Percentiles rank a stretch among this genome's conserved stretches.
phyloP scores from a whole-genome alignment of 2,888 invertebrate genomes.

The Lamellibrachia columna region DNA sequence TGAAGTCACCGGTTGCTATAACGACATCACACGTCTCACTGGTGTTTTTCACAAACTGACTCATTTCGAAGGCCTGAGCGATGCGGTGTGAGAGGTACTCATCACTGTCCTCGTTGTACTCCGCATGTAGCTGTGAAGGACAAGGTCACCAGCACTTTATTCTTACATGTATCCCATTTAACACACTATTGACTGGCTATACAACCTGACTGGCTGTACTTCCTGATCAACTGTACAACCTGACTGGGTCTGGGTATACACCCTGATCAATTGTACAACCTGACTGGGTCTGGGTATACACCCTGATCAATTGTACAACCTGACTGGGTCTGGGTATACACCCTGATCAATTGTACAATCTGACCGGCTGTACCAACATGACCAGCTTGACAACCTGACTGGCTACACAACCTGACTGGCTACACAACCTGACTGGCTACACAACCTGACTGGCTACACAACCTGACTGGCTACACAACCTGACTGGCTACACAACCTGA shows the following conservation, averaged over 20 bases:
- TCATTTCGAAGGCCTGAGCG: constrained; percentile 92
- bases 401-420: too few relatives aligned
- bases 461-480: too few relatives aligned
- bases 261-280: too few relatives aligned
- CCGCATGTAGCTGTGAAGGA: constrained; percentile 38
- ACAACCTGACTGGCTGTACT: background rate
- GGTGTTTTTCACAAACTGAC: constrained; percentile 91
- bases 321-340: background rate
- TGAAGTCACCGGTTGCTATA: constrained; percentile 93
- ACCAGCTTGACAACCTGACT: background rate
- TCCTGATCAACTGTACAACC: background rate
- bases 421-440: too few relatives aligned
- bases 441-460: too few relatives aligned
- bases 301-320: background rate
- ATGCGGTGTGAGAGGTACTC: constrained; percentile 89
- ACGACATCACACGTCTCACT: constrained; percentile 78
- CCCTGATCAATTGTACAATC: background rate
- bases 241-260: too few relatives aligned
- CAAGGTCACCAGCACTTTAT: background rate
- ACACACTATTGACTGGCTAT: background rate
- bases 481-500: too few relatives aligned
- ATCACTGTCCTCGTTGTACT: constrained; percentile 74
- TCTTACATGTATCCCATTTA: too few relatives aligned
- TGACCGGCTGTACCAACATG: background rate
- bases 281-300: too few relatives aligned